Evolutionary conservation across 2,797 vertebrate genomes (phyloP), one percentile per base, ranked within the genome.

Genomic region (Myripristis murdjan): DNA sequence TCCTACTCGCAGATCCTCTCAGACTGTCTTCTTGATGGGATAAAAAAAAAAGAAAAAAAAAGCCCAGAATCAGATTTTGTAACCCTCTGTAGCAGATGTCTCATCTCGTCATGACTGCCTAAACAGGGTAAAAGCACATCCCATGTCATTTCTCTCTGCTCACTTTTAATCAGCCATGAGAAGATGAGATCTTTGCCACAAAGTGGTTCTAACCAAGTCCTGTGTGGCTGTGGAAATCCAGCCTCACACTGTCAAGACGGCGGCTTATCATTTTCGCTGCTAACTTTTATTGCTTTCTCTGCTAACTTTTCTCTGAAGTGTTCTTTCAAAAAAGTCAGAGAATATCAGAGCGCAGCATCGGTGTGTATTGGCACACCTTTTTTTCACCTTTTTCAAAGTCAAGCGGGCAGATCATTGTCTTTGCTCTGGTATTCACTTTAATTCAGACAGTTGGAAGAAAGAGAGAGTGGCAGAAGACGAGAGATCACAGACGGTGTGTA

Each of bases 401-500:
- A 5, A 52, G 49, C 28, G 24, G 51, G 51, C 51, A 16, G 46
- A 41, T 44, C 53, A n/a, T 37, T 44, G 74, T 57, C 57, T 68
- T 53, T 67, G 49, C 63, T 67, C 26, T 18, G 51, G 23, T 48
- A n/a, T 44, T 70, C 20, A 18, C 54, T 56, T 60, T 60, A 8
- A 69, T 55, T 69, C 60, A 49, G 43, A 51, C 49, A 31, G 49
- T 22, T 22, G 46, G 44, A 54, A 43, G 49, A 47, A 49, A 49
- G 37, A 43, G 72, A 67, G 28, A 26, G 37, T 0, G 18, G 52
- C 18, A n/a, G 47, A 47, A 77, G 31, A 12, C 39, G 57, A 37
- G 48, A 24, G 63, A 71, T 70, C 43, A 61, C 56, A 66, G 49
- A 41, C 49, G 33, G 64, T 69, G 58, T 56, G 68, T 62, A 43